Evolutionary conservation across 2,888 invertebrate species (phyloP).

Genomic region (Dynastes hyllus): DNA sequence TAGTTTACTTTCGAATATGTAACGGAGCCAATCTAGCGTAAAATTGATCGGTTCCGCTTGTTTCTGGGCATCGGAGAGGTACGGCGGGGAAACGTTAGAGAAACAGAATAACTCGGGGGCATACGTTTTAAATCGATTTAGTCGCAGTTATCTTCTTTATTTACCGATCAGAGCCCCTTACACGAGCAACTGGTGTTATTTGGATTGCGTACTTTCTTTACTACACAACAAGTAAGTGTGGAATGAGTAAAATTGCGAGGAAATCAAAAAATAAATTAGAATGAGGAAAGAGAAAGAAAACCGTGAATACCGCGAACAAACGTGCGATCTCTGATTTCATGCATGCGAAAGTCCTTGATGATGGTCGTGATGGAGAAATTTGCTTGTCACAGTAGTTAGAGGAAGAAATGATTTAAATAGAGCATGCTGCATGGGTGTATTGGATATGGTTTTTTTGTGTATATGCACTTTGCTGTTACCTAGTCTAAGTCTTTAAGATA

Average conservation of each 20-base stretch:
- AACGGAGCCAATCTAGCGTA: slow-evolving; percentile 67
- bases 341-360: slow-evolving; percentile 57
- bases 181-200: slow-evolving; percentile 35
- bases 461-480: background rate
- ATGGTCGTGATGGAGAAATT: slow-evolving; percentile 35
- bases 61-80: slow-evolving; percentile 50
- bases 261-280: slow-evolving; percentile 5
- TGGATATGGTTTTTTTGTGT: background rate
- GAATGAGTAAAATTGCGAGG: background rate
- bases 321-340: slow-evolving; percentile 64
- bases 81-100: slow-evolving; percentile 42
- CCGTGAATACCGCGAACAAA: slow-evolving; percentile 68
- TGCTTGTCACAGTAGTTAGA: background rate
- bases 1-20: slow-evolving; percentile 59
- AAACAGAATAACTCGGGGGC: slow-evolving; percentile 32
- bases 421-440: slow-evolving; percentile 21
- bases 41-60: slow-evolving; percentile 70
- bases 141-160: slow-evolving; percentile 46
- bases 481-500: too few species aligned
- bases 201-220: too few species aligned
- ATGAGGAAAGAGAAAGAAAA: background rate
- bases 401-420: background rate
- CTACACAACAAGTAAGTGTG: too few species aligned
- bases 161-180: slow-evolving; percentile 47
- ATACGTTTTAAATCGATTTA: slow-evolving; percentile 56